These are phyloP conservation scores for Gallinago undulata DNA, from an alignment of 2,113 vertebrate species.

Conservation along the genomic window DNA sequence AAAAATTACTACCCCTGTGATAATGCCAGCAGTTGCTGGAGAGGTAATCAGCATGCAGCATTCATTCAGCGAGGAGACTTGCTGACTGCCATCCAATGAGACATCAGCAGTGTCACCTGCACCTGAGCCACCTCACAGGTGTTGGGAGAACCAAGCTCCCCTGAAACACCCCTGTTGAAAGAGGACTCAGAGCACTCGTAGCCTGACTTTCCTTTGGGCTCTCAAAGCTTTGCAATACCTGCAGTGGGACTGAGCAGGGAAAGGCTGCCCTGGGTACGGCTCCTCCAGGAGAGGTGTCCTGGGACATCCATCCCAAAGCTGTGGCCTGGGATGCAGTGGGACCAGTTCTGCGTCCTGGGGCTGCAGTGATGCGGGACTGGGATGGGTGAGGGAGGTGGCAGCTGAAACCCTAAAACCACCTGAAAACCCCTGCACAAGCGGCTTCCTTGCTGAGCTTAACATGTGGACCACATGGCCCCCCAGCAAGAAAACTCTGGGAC, in stretches of 20 bases:
- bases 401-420: neutral
- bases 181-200: neutral
- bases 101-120: neutral
- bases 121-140: neutral
- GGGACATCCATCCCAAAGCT: neutral
- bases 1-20: neutral
- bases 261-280: rapidly evolving
- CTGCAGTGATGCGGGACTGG: neutral
- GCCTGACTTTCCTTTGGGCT: neutral
- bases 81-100: rapidly evolving
- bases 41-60: neutral
- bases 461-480: neutral
- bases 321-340: rapidly evolving
- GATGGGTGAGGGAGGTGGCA: no score
- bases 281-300: neutral
- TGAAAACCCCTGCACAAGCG: neutral
- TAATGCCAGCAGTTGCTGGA: neutral
- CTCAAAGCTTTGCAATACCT: neutral
- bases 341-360: neutral
- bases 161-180: neutral
- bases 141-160: neutral
- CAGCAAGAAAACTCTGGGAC: neutral
- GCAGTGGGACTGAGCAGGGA: neutral
- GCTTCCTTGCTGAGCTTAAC: neutral
- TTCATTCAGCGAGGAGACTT: neutral